Conservation (phyloP, 2,797 vertebrate species). For the Poecile montanus region DNA sequence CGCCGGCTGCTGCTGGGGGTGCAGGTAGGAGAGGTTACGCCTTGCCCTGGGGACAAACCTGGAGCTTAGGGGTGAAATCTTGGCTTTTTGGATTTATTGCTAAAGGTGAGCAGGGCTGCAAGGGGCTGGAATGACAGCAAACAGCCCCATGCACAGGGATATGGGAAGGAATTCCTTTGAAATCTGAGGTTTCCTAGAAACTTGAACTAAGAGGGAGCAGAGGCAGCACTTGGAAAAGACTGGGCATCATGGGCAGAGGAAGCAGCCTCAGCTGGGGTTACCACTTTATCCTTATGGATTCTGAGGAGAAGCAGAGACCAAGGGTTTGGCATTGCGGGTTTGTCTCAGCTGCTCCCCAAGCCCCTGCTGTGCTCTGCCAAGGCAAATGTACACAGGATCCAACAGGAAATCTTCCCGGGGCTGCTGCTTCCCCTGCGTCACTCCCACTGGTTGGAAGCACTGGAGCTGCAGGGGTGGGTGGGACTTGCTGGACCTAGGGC, state of each 20-base stretch:
- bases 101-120: rapidly evolving
- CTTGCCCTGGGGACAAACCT: neutral
- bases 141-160: neutral
- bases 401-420: slow-evolving; percentile 27
- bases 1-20: neutral
- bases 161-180: neutral
- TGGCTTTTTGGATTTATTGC: neutral
- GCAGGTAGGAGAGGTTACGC: neutral
- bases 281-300: rapidly evolving
- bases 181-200: neutral
- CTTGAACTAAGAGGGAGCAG: neutral
- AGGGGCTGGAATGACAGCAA: neutral
- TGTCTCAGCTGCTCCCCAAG: neutral
- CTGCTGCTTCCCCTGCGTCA: slow-evolving; percentile 31
- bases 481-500: neutral
- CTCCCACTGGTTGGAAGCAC: neutral
- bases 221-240: neutral
- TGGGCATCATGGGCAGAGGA: neutral
- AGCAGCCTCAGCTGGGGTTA: neutral
- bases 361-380: neutral
- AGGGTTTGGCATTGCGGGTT: rapidly evolving
- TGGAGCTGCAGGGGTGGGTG: neutral
- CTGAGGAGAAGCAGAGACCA: neutral
- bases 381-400: neutral
- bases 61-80: neutral